Conservation (phyloP, 2,888 invertebrate species). For the Drosophila melanosoma region DNA sequence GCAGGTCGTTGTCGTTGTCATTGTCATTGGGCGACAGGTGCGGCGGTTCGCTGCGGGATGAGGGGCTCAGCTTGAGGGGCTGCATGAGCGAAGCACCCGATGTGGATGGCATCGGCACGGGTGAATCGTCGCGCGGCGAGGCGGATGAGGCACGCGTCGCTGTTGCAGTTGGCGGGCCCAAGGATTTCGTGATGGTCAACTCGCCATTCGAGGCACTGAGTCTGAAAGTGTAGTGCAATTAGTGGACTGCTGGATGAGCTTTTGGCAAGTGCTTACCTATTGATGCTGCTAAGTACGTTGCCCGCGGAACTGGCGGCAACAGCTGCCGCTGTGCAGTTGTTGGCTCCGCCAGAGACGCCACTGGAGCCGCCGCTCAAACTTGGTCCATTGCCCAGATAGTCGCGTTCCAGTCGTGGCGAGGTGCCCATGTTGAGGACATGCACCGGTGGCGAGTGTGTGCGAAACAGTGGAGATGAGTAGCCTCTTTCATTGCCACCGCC, state of each 20-base stretch:
- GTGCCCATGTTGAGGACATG: constrained; percentile 69
- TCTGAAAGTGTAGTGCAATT: constrained; percentile 82
- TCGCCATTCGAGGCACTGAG: constrained; percentile 92
- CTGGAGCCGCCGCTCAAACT: constrained; percentile 43
- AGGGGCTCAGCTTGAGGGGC: constrained; percentile 88
- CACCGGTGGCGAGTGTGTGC: constrained; percentile 67
- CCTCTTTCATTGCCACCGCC: constrained; percentile 76
- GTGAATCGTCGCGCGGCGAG: constrained; percentile 77
- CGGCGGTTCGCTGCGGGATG: constrained; percentile 81
- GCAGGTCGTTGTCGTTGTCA: constrained; percentile 88
- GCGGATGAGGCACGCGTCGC: constrained; percentile 74
- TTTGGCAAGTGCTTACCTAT: constrained; percentile 85
- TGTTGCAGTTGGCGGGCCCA: constrained; percentile 86
- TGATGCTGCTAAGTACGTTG: constrained; percentile 88
- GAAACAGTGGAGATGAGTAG: constrained; percentile 79
- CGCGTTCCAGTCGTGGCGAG: constrained; percentile 79
- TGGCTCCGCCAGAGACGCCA: constrained; percentile 38
- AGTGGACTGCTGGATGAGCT: neutral
- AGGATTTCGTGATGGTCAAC: constrained; percentile 92
- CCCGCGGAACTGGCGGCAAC: constrained; percentile 61
- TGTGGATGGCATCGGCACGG: constrained; percentile 72
- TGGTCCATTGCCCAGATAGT: constrained; percentile 81
- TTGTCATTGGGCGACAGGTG: constrained; percentile 88
- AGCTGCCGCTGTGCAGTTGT: constrained; percentile 61
- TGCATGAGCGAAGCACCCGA: constrained; percentile 77